Conservation (phyloP, 2,888 invertebrate genomes). For the Nomada ferruginata region DNA sequence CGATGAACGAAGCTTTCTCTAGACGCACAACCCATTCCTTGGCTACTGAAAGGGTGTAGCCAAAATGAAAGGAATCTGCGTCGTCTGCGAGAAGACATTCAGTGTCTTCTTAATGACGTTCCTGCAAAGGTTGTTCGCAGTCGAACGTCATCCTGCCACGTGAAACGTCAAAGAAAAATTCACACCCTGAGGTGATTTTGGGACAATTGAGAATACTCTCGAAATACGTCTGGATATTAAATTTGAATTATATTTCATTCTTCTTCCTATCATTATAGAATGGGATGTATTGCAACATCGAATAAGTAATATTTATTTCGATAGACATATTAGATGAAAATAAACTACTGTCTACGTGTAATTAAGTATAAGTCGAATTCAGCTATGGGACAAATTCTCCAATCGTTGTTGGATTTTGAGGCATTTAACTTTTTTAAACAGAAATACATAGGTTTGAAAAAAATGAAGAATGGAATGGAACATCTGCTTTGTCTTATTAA, state of each 20-base stretch:
- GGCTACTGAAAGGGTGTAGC: conserved; percentile 57
- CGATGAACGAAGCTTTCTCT: conserved; percentile 50
- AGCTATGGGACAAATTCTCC: no score
- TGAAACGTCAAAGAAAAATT: conserved; percentile 60
- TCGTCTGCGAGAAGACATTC: conserved; percentile 63
- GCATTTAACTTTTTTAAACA: no score
- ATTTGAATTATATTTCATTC: background rate
- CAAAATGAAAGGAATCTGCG: conserved; percentile 64
- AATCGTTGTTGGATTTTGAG: no score
- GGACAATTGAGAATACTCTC: conserved; percentile 36
- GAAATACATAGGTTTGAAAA: no score
- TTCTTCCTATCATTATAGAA: no score
- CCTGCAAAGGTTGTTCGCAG: conserved; percentile 59
- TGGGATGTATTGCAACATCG: no score
- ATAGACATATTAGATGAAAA: no score
- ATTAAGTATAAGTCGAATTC: no score
- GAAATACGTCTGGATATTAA: conserved; percentile 14
- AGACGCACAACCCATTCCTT: conserved; percentile 49
- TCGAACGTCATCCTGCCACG: conserved; percentile 34
- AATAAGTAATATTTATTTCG: no score
- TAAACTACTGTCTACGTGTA: no score
- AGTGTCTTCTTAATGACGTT: conserved; percentile 58
- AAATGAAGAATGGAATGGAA: no score
- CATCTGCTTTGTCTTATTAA: no score
- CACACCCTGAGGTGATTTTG: conserved; percentile 29